A percentile compares a stretch with the other conserved stretches of the same genome.
phyloP scores from a whole-genome alignment of 2,113 vertebrate genomes.

The Notiomystis cincta region DNA sequence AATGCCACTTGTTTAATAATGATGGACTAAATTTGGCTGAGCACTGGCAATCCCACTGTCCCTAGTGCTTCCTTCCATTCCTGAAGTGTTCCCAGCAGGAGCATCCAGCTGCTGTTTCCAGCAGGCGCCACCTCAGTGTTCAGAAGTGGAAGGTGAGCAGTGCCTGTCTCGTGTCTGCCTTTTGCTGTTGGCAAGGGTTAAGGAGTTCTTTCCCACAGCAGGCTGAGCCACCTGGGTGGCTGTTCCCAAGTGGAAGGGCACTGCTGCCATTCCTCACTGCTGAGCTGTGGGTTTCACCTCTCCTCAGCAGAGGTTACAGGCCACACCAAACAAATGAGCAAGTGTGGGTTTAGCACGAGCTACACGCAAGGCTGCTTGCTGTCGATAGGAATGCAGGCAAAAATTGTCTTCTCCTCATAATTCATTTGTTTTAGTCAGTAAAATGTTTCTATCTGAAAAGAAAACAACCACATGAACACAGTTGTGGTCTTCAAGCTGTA shows the following conservation, averaged over 20 bases:
- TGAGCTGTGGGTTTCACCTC: background rate
- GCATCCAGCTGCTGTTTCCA: background rate
- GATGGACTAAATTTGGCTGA: background rate
- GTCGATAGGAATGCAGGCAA: background rate
- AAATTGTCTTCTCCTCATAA: background rate
- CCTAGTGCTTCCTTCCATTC: background rate
- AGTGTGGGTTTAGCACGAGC: background rate
- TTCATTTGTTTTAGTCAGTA: background rate
- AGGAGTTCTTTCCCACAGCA: background rate
- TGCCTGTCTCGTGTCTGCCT: background rate
- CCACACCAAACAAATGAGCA: background rate
- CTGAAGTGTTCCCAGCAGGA: background rate
- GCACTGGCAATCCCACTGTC: background rate
- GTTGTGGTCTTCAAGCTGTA: background rate
- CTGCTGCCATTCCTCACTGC: background rate
- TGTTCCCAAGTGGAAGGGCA: background rate
- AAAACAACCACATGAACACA: background rate
- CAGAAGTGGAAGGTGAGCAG: background rate
- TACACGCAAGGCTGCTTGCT: background rate
- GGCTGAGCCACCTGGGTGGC: background rate
- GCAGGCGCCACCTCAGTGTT: accelerated
- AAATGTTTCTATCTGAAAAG: background rate
- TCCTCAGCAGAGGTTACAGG: background rate
- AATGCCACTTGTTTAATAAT: background rate
- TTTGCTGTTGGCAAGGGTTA: background rate